Evolutionary conservation across 2,888 invertebrate species (phyloP).

Genomic region (Erpobdella octoculata): DNA sequence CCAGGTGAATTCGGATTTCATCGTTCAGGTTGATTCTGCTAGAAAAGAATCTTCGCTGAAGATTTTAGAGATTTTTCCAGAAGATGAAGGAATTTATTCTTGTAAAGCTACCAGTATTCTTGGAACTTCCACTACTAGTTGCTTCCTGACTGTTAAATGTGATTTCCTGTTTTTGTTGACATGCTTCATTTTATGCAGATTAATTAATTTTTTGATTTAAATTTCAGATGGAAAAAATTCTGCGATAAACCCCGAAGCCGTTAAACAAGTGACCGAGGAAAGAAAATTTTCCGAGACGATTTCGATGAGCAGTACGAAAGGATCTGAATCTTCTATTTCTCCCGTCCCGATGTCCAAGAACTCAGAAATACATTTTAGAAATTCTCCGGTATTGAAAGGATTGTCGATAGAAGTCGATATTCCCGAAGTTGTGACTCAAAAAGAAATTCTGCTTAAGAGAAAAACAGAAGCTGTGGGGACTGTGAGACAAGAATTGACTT

Average conservation of each 20-base stretch:
- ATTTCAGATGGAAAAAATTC: neutral
- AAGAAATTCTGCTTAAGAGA: constrained; percentile 32
- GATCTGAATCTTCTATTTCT: neutral
- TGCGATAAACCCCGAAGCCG: too few relatives aligned
- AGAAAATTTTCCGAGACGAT: constrained; percentile 15
- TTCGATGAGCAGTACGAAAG: constrained; percentile 10
- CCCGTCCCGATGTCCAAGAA: constrained; percentile 1
- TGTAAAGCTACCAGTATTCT: constrained; percentile 72
- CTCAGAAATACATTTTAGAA: constrained; percentile 26
- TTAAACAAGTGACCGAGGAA: too few relatives aligned
- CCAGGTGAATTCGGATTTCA: constrained; percentile 28
- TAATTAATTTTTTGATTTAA: neutral
- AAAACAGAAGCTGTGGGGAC: constrained; percentile 33
- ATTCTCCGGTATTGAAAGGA: constrained; percentile 27
- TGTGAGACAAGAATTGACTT: constrained; percentile 34
- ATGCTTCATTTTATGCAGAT: neutral
- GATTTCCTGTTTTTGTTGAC: constrained; percentile 37
- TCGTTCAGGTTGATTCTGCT: constrained; percentile 56
- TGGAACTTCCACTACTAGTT: constrained; percentile 88
- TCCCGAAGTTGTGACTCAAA: constrained; percentile 31
- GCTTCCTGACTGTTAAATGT: constrained; percentile 55
- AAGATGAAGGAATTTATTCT: constrained; percentile 93
- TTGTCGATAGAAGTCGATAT: constrained; percentile 38
- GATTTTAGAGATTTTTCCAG: constrained; percentile 91
- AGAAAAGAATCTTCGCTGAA: constrained; percentile 77